These are phyloP conservation scores for Phaonia tiefii DNA, from an alignment of 2,888 invertebrate species.

Conservation along the genomic window DNA sequence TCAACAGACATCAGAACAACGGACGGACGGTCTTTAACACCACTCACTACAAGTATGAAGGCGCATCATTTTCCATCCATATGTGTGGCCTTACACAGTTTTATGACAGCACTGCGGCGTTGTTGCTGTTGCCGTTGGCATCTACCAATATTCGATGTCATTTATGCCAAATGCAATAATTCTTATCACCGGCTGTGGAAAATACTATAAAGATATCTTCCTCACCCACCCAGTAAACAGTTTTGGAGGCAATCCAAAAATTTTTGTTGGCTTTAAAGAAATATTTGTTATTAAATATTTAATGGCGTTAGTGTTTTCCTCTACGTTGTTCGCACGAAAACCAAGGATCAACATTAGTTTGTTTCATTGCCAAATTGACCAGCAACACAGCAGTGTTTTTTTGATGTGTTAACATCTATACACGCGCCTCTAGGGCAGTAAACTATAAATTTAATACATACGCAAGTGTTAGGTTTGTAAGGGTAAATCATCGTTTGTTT, in stretches of 20 bases:
- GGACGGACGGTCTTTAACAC: not conserved
- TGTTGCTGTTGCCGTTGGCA: not conserved
- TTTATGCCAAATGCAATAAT: conserved; percentile 61
- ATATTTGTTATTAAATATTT: too few relatives aligned
- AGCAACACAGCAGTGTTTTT: too few relatives aligned
- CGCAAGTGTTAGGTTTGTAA: too few relatives aligned
- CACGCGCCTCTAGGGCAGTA: too few relatives aligned
- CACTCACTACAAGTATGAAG: not conserved
- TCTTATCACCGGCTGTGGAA: conserved; percentile 47
- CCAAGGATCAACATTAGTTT: too few relatives aligned
- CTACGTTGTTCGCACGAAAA: too few relatives aligned
- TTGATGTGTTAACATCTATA: too few relatives aligned
- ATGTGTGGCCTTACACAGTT: conserved; percentile 32
- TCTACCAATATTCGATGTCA: conserved; percentile 39
- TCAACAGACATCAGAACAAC: not conserved
- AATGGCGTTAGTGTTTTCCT: too few relatives aligned
- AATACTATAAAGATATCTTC: not conserved
- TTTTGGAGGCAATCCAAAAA: not conserved
- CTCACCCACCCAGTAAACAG: not conserved
- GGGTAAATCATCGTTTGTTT: too few relatives aligned
- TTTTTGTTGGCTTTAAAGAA: too few relatives aligned
- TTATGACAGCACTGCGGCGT: conserved; percentile 53
- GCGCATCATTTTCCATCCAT: conserved; percentile 4
- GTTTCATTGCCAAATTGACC: too few relatives aligned
- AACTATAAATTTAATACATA: too few relatives aligned